A percentile compares a stretch with the other conserved stretches of the same genome.
phyloP scores from a whole-genome alignment of 2,888 invertebrate species.

The Formica aserva region DNA sequence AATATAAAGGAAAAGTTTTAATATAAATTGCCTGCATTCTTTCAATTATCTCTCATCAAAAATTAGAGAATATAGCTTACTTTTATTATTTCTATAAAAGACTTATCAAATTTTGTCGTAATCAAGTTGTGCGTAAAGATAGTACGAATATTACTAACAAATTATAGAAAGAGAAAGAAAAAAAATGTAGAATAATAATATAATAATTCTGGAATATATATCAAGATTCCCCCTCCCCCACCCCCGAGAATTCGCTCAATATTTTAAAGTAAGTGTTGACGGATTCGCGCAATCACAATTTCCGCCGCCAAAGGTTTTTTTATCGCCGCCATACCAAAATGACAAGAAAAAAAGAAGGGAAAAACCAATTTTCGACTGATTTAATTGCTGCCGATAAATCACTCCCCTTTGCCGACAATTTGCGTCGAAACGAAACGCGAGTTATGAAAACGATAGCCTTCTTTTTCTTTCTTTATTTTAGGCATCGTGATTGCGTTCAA shows the following conservation, averaged over 20 bases:
- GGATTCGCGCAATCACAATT: conserved; percentile 33
- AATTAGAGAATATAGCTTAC: not conserved
- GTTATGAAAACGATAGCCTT: conserved; percentile 9
- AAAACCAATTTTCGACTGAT: conserved; percentile 25
- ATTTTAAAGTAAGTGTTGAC: not conserved
- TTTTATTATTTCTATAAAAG: not conserved
- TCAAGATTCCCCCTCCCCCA: not conserved
- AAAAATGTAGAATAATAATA: not conserved
- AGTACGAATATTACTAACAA: not conserved
- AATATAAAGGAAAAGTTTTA: not conserved
- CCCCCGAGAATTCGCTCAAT: not conserved
- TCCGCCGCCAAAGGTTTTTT: not conserved
- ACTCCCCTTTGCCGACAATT: not conserved
- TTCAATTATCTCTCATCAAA: not conserved
- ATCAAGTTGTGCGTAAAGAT: not conserved
- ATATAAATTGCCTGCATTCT: not conserved
- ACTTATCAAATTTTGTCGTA: not conserved
- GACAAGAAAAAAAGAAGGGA: not conserved
- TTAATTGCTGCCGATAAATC: conserved; percentile 44
- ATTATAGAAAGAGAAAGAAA: not conserved
- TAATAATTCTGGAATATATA: not conserved
- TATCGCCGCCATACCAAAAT: not conserved
- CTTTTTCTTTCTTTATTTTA: not conserved
- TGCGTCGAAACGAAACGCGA: not conserved
- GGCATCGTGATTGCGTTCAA: not conserved